Percentiles rank a stretch among this genome's conserved stretches.
Conservation (phyloP, 2,888 invertebrate species). For the Philereme vetulata region DNA sequence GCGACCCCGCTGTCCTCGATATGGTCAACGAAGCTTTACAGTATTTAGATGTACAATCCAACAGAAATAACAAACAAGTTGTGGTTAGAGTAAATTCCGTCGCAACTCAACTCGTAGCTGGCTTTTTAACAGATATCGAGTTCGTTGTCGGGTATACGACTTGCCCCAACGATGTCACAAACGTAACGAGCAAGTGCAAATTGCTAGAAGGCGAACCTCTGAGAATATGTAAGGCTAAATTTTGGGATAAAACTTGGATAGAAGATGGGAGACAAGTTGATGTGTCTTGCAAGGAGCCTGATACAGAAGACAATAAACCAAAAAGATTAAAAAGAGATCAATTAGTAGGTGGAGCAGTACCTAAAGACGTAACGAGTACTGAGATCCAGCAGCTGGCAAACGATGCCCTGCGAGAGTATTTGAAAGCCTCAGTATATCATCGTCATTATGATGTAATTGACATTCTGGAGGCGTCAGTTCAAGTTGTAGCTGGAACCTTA, state of each 20-base stretch:
- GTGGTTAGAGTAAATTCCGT: slow-evolving; percentile 71
- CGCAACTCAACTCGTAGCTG: slow-evolving; percentile 79
- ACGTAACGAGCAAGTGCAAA: slow-evolving; percentile 51
- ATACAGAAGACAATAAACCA: slow-evolving; percentile 26
- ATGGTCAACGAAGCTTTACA: slow-evolving; percentile 65
- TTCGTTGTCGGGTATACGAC: slow-evolving; percentile 83
- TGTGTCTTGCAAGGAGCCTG: slow-evolving; percentile 54
- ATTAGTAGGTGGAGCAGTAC: slow-evolving; percentile 31
- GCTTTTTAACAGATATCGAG: slow-evolving; percentile 82
- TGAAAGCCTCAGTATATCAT: slow-evolving; percentile 39
- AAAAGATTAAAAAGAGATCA: slow-evolving; percentile 39
- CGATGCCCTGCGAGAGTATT: slow-evolving; percentile 46
- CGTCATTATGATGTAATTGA: slow-evolving; percentile 49
- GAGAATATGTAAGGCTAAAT: slow-evolving; percentile 57
- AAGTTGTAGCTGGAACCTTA: slow-evolving; percentile 75
- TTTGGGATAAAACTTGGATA: slow-evolving; percentile 85
- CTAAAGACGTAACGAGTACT: slow-evolving; percentile 28
- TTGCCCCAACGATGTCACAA: slow-evolving; percentile 67
- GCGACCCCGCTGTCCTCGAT: slow-evolving; percentile 54
- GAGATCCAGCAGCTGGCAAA: slow-evolving; percentile 46
- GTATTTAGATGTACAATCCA: slow-evolving; percentile 65
- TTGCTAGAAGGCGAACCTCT: slow-evolving; percentile 55
- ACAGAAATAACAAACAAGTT: slow-evolving; percentile 59
- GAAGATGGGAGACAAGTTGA: slow-evolving; percentile 69
- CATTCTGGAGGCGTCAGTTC: slow-evolving; percentile 60